Evolutionary conservation across 2,113 vertebrate species (phyloP), one percentile per base, ranked within the genome.

Genomic region (Athene noctua): DNA sequence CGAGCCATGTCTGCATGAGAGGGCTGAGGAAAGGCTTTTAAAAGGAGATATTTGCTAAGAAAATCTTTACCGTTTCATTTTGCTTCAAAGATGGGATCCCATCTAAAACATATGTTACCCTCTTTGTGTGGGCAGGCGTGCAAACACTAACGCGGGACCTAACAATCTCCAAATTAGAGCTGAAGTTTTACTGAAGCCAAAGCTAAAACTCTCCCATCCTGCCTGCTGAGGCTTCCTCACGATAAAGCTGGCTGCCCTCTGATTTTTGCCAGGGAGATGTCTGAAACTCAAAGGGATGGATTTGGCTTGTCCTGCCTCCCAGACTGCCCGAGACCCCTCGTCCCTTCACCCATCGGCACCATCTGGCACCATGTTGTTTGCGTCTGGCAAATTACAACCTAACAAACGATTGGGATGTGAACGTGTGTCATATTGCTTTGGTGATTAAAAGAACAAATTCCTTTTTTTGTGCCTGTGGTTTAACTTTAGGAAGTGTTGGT

Each of bases 381-480:
- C 4, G 2, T 55, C 27, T 4, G 7, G 26, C 55, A 18, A 34
- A 51, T 22, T 23, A 4, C 42, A 40, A 1, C 7, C 20, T 5
- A 13, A 27, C 46, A 19, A 55, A 22, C 22, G 5, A 1, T 5
- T 0, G 0, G 42, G 26, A 40, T 44, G 46, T 13, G 32, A 36
- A 42, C 1, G 0, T 30, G 13, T 10, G 11, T 34, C 1, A 0
- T 1, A 4, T 2, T 22, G 54, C 17, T 55, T 27, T 42, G 14
- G 15, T 23, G 57, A 18, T 77, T 44, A 23, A 32, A 82, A 70
- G 44, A 80, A 47, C 16, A 40, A 75, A 65, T 65, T 9, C 40
- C 22, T 12, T 12, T 79, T 47, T 91, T 72, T 6, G 36, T 80
- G 36, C 2, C 44, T 1, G 0, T 34, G 49, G 8, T 52, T 87